These are phyloP conservation scores for Andrena flavipes DNA, from an alignment of 2,888 invertebrate genomes.

Conservation along the genomic window DNA sequence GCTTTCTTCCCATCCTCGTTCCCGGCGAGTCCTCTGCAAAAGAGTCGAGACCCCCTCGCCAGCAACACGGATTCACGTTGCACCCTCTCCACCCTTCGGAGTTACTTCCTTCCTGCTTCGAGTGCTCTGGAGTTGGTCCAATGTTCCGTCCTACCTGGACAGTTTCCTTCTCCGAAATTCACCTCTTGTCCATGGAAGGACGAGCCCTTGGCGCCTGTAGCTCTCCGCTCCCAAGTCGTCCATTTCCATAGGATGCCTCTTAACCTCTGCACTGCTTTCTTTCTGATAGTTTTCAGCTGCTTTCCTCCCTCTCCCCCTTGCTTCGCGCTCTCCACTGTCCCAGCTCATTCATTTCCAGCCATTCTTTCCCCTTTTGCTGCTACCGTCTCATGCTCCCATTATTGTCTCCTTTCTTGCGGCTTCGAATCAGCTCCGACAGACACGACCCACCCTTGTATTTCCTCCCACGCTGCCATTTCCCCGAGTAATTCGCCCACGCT, in stretches of 20 bases:
- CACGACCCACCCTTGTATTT: constrained; percentile 4
- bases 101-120: constrained; percentile 44
- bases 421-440: neutral
- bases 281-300: constrained; percentile 22
- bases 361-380: neutral
- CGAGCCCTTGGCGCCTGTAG: constrained; percentile 31
- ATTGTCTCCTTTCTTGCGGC: neutral
- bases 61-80: constrained; percentile 39
- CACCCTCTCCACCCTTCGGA: constrained; percentile 23
- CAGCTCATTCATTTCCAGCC: neutral
- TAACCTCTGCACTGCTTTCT: constrained; percentile 17
- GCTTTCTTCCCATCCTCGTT: constrained; percentile 34
- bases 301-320: neutral
- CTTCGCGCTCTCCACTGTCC: neutral
- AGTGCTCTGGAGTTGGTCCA: constrained; percentile 45
- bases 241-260: constrained; percentile 48
- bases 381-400: constrained; percentile 15
- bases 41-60: constrained; percentile 16
- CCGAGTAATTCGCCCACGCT: constrained; percentile 26
- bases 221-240: constrained; percentile 51
- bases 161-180: constrained; percentile 42
- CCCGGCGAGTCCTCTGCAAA: constrained; percentile 32
- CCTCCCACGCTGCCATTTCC: constrained; percentile 20
- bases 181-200: constrained; percentile 25
- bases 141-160: constrained; percentile 47